Evolutionary conservation across 2,888 invertebrate species (phyloP), one percentile per base, ranked within the genome.

Genomic region (Hetaerina titia): DNA sequence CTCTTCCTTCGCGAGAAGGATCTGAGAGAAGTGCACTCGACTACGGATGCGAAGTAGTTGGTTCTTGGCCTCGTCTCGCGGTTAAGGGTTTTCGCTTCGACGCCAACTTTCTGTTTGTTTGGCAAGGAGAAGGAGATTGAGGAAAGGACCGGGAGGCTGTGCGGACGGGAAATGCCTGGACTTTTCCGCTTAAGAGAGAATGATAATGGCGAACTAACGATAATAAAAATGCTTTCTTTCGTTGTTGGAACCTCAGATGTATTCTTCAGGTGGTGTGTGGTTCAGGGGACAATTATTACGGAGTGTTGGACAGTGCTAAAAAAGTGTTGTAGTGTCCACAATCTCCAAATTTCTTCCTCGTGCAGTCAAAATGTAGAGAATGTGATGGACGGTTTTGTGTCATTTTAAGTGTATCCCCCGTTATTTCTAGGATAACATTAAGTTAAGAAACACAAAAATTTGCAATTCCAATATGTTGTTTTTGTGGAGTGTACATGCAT

Each of bases 61-160:
- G 90, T 64, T 31, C 81, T 90, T 64, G 64, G 90, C 90, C 90
- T 90, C 90, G 90, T 60, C 31, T 31, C 63, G 45, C 19, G 64
- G 63, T 64, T 64, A 64, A 90, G 64, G 64, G 92, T 92, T 69
- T 92, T 45, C 74, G 92, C 64, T 69, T 60, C 90, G 90, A 90
- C 45, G 63, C 45, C 45, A 56, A 13, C 81, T 81, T 81, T 81
- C n/a, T 81, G 81, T 81, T 81, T 81, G 25, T 31, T 31, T n/a
- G n/a, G 69, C 69, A 22, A 13, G 9, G 81, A 31, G 81, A n/a
- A 81, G 81, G 31, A 81, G 22, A 31, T 31, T 9, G 81, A 81
- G 81, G 81, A 15, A 2, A 56, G 9, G 90, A 56, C 69, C 31
- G 92, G 17, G 69, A 13, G 45, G 22, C 9, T 69, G 57, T 22